phyloP scores from a whole-genome alignment of 2,113 vertebrate genomes.

The Antechinus flavipes region DNA sequence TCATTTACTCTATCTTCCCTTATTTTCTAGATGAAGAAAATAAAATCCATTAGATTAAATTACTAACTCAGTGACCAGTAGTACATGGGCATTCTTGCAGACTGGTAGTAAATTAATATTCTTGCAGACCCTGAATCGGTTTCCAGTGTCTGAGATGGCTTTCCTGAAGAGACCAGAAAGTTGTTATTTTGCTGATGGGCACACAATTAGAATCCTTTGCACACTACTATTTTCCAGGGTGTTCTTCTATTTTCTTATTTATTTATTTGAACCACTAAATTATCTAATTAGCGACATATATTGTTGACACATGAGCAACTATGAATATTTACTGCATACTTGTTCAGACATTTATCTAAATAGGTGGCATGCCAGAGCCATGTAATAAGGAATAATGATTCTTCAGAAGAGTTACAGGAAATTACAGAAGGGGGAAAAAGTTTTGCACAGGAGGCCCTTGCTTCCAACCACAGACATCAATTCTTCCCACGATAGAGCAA shows the following conservation, averaged over 20 bases:
- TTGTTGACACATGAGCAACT: constrained; percentile 88
- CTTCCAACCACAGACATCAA: constrained; percentile 83
- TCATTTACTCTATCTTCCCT: neutral
- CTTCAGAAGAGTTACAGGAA: constrained; percentile 87
- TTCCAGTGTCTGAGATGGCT: neutral
- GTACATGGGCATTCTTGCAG: neutral
- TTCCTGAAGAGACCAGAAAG: constrained; percentile 8
- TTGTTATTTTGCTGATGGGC: constrained; percentile 22
- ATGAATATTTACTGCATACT: constrained; percentile 90
- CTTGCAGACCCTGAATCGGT: neutral
- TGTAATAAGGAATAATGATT: constrained; percentile 90
- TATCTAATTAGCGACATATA: constrained; percentile 91
- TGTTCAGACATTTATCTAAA: constrained; percentile 90
- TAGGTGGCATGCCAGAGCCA: constrained; percentile 87
- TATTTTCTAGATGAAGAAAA: neutral
- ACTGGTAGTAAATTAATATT: neutral
- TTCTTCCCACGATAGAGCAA: constrained; percentile 85
- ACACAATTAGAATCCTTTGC: constrained; percentile 66
- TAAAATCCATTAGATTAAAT: neutral
- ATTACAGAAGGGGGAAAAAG: constrained; percentile 84
- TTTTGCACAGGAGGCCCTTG: constrained; percentile 81
- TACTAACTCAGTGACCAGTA: neutral
- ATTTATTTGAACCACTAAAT: constrained; percentile 89
- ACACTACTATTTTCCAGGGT: constrained; percentile 68
- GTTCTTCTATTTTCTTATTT: constrained; percentile 84